These are phyloP conservation scores for Forbesichthys agassizii DNA, from an alignment of 2,113 vertebrate genomes.

Conservation along the genomic window DNA sequence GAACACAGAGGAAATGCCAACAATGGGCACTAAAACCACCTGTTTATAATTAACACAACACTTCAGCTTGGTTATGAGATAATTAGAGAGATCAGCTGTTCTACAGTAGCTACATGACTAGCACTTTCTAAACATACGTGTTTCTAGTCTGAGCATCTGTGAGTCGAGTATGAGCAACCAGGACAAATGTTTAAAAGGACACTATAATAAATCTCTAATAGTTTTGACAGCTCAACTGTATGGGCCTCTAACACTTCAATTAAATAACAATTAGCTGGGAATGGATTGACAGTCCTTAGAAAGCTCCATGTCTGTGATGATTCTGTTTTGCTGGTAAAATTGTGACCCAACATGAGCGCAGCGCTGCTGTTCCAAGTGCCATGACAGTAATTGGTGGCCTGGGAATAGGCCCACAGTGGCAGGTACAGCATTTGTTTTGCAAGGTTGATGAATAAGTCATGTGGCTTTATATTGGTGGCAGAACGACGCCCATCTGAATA, in stretches of 20 bases:
- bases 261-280: constrained; percentile 7
- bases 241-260: not conserved
- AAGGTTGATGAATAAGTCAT: constrained; percentile 1
- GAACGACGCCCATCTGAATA: not conserved
- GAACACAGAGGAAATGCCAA: no score
- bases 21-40: no score
- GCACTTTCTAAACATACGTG: no score
- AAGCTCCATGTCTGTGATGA: not conserved
- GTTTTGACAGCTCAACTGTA: no score
- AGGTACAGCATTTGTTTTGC: not conserved
- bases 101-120: no score
- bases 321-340: not conserved
- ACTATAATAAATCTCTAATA: no score
- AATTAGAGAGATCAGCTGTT: no score
- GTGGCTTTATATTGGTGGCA: not conserved
- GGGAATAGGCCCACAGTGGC: not conserved
- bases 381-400: constrained; percentile 4
- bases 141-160: no score
- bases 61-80: no score
- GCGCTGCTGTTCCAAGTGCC: not conserved
- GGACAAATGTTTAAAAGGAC: no score
- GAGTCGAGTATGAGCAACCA: no score
- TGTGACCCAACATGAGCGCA: not conserved
- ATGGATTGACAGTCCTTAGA: constrained; percentile 3
- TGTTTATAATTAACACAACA: no score